Base-by-base conservation (phyloP, 2,113 vertebrate genomes). In the Haplochromis vanheusdeni region DNA sequence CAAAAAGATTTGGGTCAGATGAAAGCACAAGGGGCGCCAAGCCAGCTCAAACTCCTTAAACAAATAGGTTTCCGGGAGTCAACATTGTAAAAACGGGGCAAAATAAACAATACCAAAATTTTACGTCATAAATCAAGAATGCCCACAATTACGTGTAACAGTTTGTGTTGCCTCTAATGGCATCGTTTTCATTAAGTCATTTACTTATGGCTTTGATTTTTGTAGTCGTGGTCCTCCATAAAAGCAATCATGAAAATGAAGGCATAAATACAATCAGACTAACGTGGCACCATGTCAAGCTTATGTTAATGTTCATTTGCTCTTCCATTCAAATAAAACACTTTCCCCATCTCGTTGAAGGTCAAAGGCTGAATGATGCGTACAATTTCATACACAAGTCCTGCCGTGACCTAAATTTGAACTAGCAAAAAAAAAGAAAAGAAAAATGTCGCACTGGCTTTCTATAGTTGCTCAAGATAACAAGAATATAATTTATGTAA, bases 401-500 rank as follows among this genome's bases (percentile, higher is more conserved):
- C 10, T 21, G 60, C 33, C 19, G 10, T 37, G 60, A 65, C 60
- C 60, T 13, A 65, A 65, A 65, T 65, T 37, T 73, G 51, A 58
- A 56, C 35, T 70, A 56, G 19, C 19, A n/a, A 62, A 65, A 35
- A 65, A 35, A 7, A 19, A 62, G 3, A 37, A 62, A 62, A 62
- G 16, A 35, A 65, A 65, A 35, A 51, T 80, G 28, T 6, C 10
- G 14, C 35, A 16, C 56, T 45, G 35, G 31, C 75, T 17, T 85
- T 83, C 80, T 82, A 40, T 31, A 62, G 52, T 80, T 49, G 35
- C 70, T 92, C 79, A 45, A 70, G 80, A 87, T 80, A 87, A 82
- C 68, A 54, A 55, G 51, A 77, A 62, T 6, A 58, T 79, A 83
- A 88, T 87, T 80, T 83, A 89, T 89, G 84, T 80, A 82, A 87